These are phyloP conservation scores for Athalia rosae DNA, from an alignment of 2,888 invertebrate species.

Conservation along the genomic window DNA sequence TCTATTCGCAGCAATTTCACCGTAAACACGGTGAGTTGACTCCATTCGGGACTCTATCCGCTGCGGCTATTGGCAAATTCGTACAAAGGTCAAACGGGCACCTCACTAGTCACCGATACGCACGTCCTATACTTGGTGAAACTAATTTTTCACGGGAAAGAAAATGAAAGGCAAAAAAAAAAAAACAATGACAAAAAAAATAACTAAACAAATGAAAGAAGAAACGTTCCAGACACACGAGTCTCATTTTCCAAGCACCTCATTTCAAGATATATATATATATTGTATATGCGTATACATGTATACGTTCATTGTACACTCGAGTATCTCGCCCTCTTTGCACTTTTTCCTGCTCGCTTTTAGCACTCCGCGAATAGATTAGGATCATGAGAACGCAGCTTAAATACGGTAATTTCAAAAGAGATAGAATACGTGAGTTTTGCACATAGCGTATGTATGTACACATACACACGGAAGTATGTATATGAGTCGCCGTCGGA, in stretches of 20 bases:
- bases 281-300: too few relatives aligned
- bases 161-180: too few relatives aligned
- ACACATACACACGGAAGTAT: constrained; percentile 6
- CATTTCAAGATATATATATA: constrained; percentile 5
- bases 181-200: background rate
- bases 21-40: background rate
- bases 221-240: constrained; percentile 12
- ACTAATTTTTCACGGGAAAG: background rate
- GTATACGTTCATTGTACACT: background rate
- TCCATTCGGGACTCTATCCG: background rate
- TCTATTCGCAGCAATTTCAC: background rate
- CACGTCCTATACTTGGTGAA: background rate
- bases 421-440: background rate
- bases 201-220: background rate
- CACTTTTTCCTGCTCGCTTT: background rate
- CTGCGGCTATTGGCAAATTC: too few relatives aligned
- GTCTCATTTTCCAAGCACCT: constrained; percentile 18
- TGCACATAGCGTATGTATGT: background rate
- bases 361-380: constrained; percentile 1
- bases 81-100: background rate
- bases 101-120: constrained; percentile 6
- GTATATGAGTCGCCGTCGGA: constrained; percentile 10
- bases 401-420: background rate
- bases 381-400: constrained; percentile 10
- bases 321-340: background rate